Percentiles rank a stretch among this genome's conserved stretches.
phyloP scores from a whole-genome alignment of 2,797 vertebrate species.

The Chloroceryle inda region DNA sequence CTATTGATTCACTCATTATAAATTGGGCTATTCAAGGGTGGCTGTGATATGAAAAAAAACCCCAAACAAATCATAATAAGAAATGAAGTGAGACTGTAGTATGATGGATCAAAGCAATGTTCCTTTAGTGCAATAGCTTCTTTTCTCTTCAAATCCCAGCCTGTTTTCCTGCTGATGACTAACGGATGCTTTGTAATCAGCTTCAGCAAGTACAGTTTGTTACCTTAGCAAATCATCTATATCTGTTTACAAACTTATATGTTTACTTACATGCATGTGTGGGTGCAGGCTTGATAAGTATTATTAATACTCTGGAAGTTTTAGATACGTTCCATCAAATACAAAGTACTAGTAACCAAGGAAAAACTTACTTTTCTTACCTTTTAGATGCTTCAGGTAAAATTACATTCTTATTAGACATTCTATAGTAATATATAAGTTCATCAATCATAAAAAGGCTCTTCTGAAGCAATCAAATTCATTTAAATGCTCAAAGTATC shows the following conservation, averaged over 20 bases:
- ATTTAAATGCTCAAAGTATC: background rate
- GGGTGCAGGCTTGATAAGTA: background rate
- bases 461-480: background rate
- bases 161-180: background rate
- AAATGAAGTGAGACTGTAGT: background rate
- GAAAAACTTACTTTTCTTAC: background rate
- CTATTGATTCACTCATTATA: background rate
- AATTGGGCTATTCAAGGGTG: background rate
- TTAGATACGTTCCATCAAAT: background rate
- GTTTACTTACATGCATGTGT: background rate
- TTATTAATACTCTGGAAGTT: background rate
- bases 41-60: background rate
- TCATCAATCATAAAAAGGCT: background rate
- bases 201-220: background rate
- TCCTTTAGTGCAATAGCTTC: background rate
- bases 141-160: background rate
- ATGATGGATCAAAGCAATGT: background rate
- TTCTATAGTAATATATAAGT: background rate
- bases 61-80: background rate
- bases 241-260: background rate
- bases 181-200: background rate
- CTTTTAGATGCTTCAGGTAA: background rate
- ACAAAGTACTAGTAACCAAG: background rate
- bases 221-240: background rate
- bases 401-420: background rate